phyloP scores from a whole-genome alignment of 2,113 vertebrate species.

The Halcyon malimbica region DNA sequence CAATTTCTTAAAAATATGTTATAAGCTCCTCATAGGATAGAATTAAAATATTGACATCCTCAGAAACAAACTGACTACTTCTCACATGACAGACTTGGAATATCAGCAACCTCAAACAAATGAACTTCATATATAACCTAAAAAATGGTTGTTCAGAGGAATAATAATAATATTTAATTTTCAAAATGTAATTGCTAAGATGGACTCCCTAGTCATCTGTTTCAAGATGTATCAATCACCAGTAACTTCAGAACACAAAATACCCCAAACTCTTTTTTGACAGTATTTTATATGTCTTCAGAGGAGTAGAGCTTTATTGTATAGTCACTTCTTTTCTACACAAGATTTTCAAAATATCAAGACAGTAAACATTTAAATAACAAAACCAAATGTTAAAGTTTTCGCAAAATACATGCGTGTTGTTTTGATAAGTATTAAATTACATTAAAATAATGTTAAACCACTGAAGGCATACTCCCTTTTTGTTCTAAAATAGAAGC shows the following conservation, averaged over 20 bases:
- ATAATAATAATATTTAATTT: not conserved
- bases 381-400: not conserved
- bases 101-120: not conserved
- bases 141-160: not conserved
- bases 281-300: fast-evolving
- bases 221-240: not conserved
- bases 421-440: not conserved
- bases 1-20: not conserved
- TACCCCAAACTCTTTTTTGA: not conserved
- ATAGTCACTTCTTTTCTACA: not conserved
- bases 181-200: not conserved
- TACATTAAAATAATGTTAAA: not conserved
- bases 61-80: not conserved
- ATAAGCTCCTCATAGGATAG: not conserved
- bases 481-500: not conserved
- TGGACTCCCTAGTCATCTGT: not conserved
- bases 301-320: not conserved
- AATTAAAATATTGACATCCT: not conserved
- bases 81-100: not conserved
- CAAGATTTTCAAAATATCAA: not conserved
- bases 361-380: not conserved
- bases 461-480: not conserved
- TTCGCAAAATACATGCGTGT: not conserved
- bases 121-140: not conserved
- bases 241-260: not conserved